phyloP scores from a whole-genome alignment of 2,113 vertebrate genomes.

The Indicator maculatus region DNA sequence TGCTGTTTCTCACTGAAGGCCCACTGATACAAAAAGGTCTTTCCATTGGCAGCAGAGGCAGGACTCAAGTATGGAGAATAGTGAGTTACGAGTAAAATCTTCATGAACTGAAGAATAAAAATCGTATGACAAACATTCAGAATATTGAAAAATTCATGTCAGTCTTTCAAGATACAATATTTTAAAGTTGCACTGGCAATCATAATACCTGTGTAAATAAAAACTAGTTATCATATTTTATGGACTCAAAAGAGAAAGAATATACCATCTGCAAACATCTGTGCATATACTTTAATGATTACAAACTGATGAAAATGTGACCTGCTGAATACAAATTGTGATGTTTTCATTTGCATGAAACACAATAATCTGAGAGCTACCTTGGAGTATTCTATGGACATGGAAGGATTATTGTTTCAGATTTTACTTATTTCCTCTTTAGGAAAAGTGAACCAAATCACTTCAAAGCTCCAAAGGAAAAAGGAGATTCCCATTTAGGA shows the following conservation, averaged over 20 bases:
- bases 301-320: not conserved
- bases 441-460: not conserved
- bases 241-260: not conserved
- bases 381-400: not conserved
- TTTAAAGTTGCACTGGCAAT: not conserved
- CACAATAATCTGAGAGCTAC: not conserved
- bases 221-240: not conserved
- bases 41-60: not conserved
- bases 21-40: not conserved
- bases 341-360: slow-evolving; percentile 9
- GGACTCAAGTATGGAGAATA: not conserved
- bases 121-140: not conserved
- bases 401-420: not conserved
- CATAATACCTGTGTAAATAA: not conserved
- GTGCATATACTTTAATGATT: not conserved
- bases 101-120: not conserved
- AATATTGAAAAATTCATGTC: not conserved
- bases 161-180: not conserved
- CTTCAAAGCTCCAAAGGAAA: not conserved
- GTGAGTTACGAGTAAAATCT: not conserved
- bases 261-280: not conserved
- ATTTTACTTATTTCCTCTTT: not conserved
- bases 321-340: not conserved
- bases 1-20: not conserved
- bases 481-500: not conserved